Percentiles rank a stretch among this genome's conserved stretches.
These are phyloP conservation scores for Holothuria glaberrima DNA, from an alignment of 35 echinoderm and acorn worm species.

Conservation along the genomic window DNA sequence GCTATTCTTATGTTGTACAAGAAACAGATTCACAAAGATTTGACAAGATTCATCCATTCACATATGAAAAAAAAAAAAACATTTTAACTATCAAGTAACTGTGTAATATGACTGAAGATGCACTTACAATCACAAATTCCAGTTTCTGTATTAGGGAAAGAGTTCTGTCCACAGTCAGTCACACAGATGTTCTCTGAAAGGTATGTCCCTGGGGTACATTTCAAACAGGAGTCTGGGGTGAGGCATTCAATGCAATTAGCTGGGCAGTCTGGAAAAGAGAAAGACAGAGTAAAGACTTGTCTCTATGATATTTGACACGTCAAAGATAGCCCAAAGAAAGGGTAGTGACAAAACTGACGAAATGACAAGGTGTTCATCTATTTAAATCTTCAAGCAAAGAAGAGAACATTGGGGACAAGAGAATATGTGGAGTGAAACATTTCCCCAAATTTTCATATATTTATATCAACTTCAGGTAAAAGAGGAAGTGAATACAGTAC, in stretches of 20 bases:
- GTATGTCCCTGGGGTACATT: constrained; percentile 67
- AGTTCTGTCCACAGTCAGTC: constrained; percentile 66
- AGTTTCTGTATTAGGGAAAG: constrained; percentile 72
- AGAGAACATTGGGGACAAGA: too few relatives aligned
- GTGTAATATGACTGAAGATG: not conserved
- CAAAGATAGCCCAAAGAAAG: too few relatives aligned
- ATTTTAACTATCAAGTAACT: not conserved
- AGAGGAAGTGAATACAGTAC: too few relatives aligned
- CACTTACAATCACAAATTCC: constrained; percentile 87
- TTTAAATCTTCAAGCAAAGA: too few relatives aligned
- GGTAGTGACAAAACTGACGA: too few relatives aligned
- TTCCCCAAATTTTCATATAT: too few relatives aligned
- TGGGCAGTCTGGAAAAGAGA: constrained; percentile 73
- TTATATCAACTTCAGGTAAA: too few relatives aligned
- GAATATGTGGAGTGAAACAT: too few relatives aligned
- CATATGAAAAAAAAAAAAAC: not conserved
- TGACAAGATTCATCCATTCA: not conserved
- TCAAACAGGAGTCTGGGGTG: constrained; percentile 68
- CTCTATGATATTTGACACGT: not conserved
- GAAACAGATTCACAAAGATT: too few relatives aligned
- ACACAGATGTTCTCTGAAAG: constrained; percentile 70
- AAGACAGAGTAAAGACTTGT: not conserved
- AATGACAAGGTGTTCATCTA: too few relatives aligned
- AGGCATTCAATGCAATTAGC: constrained; percentile 76
- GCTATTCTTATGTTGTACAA: too few relatives aligned